These are phyloP conservation scores for Nephila pilipes DNA, from an alignment of 1,140 invertebrate genomes.

Conservation along the genomic window DNA sequence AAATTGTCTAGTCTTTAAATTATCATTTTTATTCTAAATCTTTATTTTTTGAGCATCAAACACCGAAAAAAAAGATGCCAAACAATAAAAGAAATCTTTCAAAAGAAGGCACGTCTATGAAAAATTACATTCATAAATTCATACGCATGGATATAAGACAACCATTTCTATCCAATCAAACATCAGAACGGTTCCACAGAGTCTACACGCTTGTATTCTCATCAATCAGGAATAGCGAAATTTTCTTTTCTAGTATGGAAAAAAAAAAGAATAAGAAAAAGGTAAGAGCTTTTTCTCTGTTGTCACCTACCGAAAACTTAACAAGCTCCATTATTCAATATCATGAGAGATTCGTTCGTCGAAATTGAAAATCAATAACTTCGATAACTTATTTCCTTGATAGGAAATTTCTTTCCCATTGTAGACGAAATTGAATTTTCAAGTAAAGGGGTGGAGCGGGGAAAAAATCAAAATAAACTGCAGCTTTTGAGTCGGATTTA, in stretches of 20 bases:
- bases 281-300: not conserved
- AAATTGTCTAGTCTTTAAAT: too few relatives aligned
- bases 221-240: constrained; percentile 44
- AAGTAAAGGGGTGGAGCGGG: not conserved
- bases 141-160: not conserved
- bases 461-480: constrained; percentile 18
- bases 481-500: not conserved
- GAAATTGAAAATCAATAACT: constrained; percentile 45
- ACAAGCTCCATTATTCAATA: constrained; percentile 59
- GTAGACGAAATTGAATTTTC: constrained; percentile 32
- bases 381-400: constrained; percentile 35
- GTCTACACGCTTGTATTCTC: constrained; percentile 29
- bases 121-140: constrained; percentile 29
- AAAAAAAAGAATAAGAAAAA: not conserved
- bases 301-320: constrained; percentile 51
- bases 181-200: not conserved
- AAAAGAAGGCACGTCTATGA: not conserved
- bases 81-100: not conserved
- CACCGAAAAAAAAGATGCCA: not conserved
- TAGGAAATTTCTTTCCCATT: constrained; percentile 42
- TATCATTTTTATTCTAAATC: not conserved
- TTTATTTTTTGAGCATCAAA: not conserved
- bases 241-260: not conserved
- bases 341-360: constrained; percentile 15
- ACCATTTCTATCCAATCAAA: constrained; percentile 35